Base-by-base conservation (phyloP, 2,113 vertebrate species). In the Suricata suricatta region DNA sequence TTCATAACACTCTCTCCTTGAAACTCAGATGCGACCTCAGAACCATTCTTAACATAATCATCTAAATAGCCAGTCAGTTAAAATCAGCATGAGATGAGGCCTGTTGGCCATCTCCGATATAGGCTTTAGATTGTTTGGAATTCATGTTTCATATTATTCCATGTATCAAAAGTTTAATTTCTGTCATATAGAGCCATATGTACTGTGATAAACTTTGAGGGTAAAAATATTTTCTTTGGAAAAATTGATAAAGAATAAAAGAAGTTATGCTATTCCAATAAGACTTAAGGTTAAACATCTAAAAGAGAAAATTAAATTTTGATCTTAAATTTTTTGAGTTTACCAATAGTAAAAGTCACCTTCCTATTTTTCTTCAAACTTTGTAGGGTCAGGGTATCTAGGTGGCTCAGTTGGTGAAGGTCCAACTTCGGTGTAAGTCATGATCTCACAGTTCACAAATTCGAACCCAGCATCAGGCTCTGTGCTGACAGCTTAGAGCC, bases 231-330 rank as follows among this genome's bases (percentile, higher is more conserved):
- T 38, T 72, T 54, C 44, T 90, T 64, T 66, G 68, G 47, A 94
- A 90, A 96, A 92, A 63, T 11, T 86, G 17, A 63, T 77, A 44
- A 82, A 94, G 68, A 57, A 31, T 76, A 50, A 88, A 82, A 94
- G 69, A 81, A 74, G 12, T n/a, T 89, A 44, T 84, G 10, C 0
- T 92, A 79, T 72, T 66, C 25, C 35, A 1, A 95, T 74, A 81
- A 84, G 25, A 7, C 60, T 68, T 89, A 35, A 95, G 27, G 21
- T 90, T 87, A 97, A 97, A 93, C n/a, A 90, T 93, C 93, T 77
- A 69, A 87, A 90, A 54, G 38, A 89, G 13, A 92, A 95, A 88
- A 88, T 54, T 96, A 33, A 74, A 82, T 91, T 90, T 85, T 89
- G 21, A 82, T 87, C 52, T 80, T 91, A 88, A 95, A 64, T 94